phyloP scores from a whole-genome alignment of 2,888 invertebrate species.

The Volucella zonaria region DNA sequence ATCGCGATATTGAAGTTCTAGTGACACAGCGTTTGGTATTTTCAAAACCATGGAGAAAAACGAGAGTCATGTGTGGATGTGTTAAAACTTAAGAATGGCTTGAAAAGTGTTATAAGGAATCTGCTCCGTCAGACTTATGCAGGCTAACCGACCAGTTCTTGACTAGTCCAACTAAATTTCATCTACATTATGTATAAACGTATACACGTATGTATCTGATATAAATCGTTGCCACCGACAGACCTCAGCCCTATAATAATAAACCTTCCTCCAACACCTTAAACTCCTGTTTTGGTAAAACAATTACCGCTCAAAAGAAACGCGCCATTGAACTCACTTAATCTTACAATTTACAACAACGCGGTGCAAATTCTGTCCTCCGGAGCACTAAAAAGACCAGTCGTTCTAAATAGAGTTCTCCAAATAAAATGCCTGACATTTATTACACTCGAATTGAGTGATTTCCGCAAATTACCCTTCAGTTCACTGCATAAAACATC shows the following conservation, averaged over 20 bases:
- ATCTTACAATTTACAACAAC: neutral
- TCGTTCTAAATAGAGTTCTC: constrained; percentile 28
- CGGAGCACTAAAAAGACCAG: constrained; percentile 6
- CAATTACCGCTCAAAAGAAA: neutral
- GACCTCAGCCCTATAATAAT: neutral
- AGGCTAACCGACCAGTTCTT: too few species aligned
- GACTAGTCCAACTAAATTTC: too few species aligned
- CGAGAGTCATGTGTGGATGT: too few species aligned
- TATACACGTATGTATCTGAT: neutral
- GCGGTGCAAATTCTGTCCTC: neutral
- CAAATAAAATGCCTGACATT: constrained; percentile 50
- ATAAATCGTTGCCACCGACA: constrained; percentile 1
- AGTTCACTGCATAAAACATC: constrained; percentile 22
- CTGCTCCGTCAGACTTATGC: too few species aligned
- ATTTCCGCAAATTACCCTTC: constrained; percentile 56
- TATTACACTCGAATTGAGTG: constrained; percentile 54
- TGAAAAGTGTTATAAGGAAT: too few species aligned
- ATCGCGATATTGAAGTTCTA: too few species aligned
- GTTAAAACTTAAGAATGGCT: too few species aligned
- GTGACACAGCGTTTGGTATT: too few species aligned
- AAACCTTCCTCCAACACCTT: neutral
- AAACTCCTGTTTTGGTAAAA: neutral
- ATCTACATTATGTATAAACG: too few species aligned
- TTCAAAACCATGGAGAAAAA: too few species aligned
- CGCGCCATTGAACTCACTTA: neutral